phyloP scores from a whole-genome alignment of 2,797 vertebrate species.

The Molossus alvarezi region DNA sequence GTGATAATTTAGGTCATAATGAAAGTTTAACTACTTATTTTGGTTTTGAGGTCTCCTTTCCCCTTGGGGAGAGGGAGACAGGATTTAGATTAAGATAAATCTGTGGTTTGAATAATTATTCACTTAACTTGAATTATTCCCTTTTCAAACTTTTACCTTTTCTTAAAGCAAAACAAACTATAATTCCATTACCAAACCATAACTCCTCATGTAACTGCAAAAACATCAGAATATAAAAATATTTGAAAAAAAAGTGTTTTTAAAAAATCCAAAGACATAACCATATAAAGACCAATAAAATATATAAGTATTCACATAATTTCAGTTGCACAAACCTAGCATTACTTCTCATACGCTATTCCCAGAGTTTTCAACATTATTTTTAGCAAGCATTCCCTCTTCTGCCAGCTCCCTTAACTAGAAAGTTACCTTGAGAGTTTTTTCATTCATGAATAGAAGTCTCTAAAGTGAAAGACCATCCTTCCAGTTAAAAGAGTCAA shows the following conservation, averaged over 20 bases:
- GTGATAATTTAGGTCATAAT: conserved; percentile 2
- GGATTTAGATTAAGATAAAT: conserved; percentile 6
- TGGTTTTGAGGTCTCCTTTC: not conserved
- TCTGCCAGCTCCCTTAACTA: conserved; percentile 20
- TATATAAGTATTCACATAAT: not conserved
- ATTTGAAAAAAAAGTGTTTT: not conserved
- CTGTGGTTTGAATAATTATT: conserved; percentile 43
- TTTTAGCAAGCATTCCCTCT: not conserved
- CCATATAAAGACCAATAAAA: not conserved
- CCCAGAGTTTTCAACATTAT: not conserved
- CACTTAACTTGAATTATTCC: conserved; percentile 16
- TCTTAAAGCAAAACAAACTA: conserved; percentile 17
- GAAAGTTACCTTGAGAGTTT: conserved; percentile 49
- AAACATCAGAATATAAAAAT: not conserved
- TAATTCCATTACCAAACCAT: not conserved
- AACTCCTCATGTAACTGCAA: conserved; percentile 10
- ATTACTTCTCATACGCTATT: conserved; percentile 11
- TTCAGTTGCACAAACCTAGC: not conserved
- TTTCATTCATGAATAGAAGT: conserved; percentile 65
- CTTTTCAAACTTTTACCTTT: conserved; percentile 48
- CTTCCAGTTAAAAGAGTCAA: conserved; percentile 39
- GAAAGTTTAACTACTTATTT: conserved; percentile 46
- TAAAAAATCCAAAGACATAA: not conserved
- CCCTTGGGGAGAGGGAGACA: not conserved
- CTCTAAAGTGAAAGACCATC: conserved; percentile 38